Evolutionary conservation across 2,888 invertebrate species (phyloP), one percentile per base, ranked within the genome.

Genomic region (Syrphus vitripennis): DNA sequence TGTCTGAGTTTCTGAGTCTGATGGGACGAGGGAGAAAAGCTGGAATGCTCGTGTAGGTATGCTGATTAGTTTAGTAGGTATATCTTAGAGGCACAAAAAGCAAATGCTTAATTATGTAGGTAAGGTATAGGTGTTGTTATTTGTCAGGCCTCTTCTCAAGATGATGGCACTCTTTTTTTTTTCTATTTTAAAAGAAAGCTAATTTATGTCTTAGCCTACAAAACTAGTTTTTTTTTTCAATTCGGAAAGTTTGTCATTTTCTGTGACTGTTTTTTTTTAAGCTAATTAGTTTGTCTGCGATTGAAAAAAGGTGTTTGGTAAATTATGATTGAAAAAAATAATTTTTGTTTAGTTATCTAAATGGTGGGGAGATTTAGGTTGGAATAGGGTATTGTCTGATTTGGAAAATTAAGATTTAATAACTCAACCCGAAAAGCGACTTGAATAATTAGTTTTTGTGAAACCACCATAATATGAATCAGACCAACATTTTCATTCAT

Each of bases 131-230:
- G 6, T 9, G 45, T 55, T 29, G 10, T 31, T 29, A 3, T 50
- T n/a, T n/a, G n/a, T n/a, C n/a, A 48, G 48, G 37, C 12, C 9
- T 37, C 24, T 42, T 65, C 19, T n/a, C 9, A 42, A 63, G 63
- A 29, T 45, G 50, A 67, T n/a, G 67, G 34, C 50, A 34, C n/a
- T 50, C 19, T 67, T 31, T 48, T 34, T 48, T 19, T 57, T 57
- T 3, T 45, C 29, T 65, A 7, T 16, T 14, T 34, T 24, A 67
- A 67, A 67, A 67, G 67, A 67, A 67, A 67, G 67, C 67, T 50
- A 21, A 67, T 67, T 34, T 67, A 31, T 67, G 19, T 5, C 48
- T 10, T 34, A 31, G 7, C 29, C 14, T 16, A 65, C 14, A 29
- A 37, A 45, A 65, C 50, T 50, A 67, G 29, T 67, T 67, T 31